Base-by-base conservation (phyloP, 2,113 vertebrate species). In the Neogale vison region DNA sequence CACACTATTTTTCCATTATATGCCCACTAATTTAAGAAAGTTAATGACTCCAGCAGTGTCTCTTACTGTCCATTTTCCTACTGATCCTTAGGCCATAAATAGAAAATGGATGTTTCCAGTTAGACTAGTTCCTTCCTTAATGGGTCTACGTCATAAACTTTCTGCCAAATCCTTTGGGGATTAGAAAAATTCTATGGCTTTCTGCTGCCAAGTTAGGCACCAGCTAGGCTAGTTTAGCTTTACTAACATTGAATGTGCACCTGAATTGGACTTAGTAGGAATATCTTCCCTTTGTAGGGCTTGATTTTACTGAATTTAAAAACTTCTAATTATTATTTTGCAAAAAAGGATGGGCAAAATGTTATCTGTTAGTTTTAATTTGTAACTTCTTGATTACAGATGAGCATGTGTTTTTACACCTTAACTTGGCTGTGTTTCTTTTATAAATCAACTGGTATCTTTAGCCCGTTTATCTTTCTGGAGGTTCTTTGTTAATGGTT, bases 361-460 rank as follows among this genome's bases (percentile, higher is more conserved):
- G 15, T 95, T 87, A 59, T 84, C 47, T 85, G 45, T 45, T 85
- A 45, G 47, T 93, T 95, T 93, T 87, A 71, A 42, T 94, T 59
- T 82, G 24, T 93, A 79, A 84, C 50, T 81, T 95, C 45, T 59
- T 95, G 14, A 57, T 89, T 82, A 89, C 6, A 93, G 4, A 34
- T 69, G 24, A 95, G n/a, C 7, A 24, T 55, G 4, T 89, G 90
- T 93, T 93, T 96, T 21, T 69, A 81, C 23, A 47, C 79, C 15
- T 81, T 97, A 81, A 50, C 59, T 95, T 93, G 42, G 3, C 24
- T 95, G n/a, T 80, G 26, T 93, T 82, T 82, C 39, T 85, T 92
- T 95, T n/a, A 74, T 67, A 90, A 87, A 90, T 77, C 80, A 34
- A n/a, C 36, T 50, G 67, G 34, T 84, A 47, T 59, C 39, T 74